phyloP scores from a whole-genome alignment of 2,113 vertebrate species.

The Apteryx mantelli region DNA sequence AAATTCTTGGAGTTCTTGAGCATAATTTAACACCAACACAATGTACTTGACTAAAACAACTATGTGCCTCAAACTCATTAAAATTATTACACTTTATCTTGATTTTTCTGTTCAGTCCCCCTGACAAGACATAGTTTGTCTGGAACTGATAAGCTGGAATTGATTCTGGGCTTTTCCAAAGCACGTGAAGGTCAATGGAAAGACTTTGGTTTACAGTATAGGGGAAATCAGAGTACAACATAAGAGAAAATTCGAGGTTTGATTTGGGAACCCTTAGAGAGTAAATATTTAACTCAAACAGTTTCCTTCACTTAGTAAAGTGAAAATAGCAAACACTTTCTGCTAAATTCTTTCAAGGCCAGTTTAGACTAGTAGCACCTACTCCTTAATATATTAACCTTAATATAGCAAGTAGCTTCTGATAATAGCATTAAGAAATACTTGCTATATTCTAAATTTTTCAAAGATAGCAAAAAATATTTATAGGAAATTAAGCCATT shows the following conservation, averaged over 20 bases:
- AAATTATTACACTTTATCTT: not conserved
- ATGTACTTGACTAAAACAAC: not conserved
- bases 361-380: not conserved
- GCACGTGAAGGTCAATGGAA: not conserved
- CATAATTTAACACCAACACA: not conserved
- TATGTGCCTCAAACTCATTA: not conserved
- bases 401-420: rapidly evolving
- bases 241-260: not conserved
- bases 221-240: not conserved
- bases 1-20: not conserved
- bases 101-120: not conserved
- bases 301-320: not conserved
- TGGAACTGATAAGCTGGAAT: not conserved
- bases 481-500: not conserved
- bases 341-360: not conserved
- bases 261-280: not conserved
- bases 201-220: not conserved
- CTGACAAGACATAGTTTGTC: rapidly evolving
- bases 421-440: not conserved
- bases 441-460: not conserved
- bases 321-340: not conserved
- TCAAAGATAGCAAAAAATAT: not conserved
- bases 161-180: not conserved
- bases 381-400: not conserved
- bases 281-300: not conserved